Evolutionary conservation across 2,113 vertebrate species (phyloP), one percentile per base, ranked within the genome.

Genomic region (Halichoerus grypus): DNA sequence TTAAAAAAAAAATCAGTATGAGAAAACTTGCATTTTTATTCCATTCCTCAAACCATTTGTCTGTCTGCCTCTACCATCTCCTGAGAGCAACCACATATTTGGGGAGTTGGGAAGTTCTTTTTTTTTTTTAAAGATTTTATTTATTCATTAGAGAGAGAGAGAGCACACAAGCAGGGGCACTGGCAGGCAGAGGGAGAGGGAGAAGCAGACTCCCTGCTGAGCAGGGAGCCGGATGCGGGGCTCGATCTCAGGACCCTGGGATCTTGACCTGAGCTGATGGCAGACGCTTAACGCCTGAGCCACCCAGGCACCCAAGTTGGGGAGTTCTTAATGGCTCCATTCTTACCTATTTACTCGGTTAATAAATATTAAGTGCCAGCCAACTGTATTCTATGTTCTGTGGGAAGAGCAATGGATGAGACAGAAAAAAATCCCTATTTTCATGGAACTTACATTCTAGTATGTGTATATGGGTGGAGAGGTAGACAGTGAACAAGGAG

Each of bases 361-460:
- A 88, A 18, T 95, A 81, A 82, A 76, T 77, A 91, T 18, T 76
- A 86, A 89, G 46, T 49, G 59, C 26, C 80, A 53, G 59, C 26
- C 80, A 53, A 33, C 3, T 59, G 69, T 85, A 65, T 82, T 36
- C 33, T 14, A 74, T 36, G 36, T 63, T 94, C 79, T 77, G 33
- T 26, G 31, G 83, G 81, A 96, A 89, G 0, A 89, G 36, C 31
- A 18, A 31, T 12, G 12, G 33, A 26, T 76, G 13, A 51, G 61
- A 82, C 1, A 83, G 61, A 96, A 6, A 74, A 51, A 97, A 96
- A 67, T 42, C 15, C 42, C 79, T 49, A 26, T 74, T 93, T 85
- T 80, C 16, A 86, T 39, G 79, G 33, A 14, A 42, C n/a, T 63
- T 86, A 83, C 4, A 51, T 55, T 80, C 39, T 57, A 69, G 57